Evolutionary conservation across 2,113 vertebrate genomes (phyloP).

Genomic region (Hipposideros armiger): DNA sequence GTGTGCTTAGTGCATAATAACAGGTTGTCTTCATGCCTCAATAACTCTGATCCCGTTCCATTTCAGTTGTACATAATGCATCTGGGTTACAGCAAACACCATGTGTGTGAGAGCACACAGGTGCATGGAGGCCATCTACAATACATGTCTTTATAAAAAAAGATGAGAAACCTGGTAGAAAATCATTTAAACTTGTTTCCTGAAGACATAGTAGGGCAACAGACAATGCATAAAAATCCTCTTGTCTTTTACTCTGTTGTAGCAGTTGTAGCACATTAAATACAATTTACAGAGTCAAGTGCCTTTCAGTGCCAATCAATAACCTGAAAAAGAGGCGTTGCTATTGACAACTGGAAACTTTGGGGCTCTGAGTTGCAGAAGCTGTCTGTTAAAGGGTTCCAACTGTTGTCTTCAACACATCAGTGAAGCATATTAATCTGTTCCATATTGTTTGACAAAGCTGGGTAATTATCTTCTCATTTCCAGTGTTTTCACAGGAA

Average conservation of each 20-base stretch:
- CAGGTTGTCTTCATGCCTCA: background rate
- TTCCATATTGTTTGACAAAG: slow-evolving; percentile 38
- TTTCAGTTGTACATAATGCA: background rate
- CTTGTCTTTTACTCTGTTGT: background rate
- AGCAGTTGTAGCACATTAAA: background rate
- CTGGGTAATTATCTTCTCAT: slow-evolving; percentile 42
- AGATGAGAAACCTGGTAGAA: background rate
- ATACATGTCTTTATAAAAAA: background rate
- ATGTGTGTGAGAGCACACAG: background rate
- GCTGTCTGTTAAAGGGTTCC: slow-evolving; percentile 8
- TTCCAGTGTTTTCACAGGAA: slow-evolving; percentile 28
- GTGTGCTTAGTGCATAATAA: background rate
- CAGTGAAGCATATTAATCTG: slow-evolving; percentile 26
- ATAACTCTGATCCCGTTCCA: background rate
- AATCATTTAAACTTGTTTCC: slow-evolving; percentile 27
- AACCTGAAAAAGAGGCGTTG: background rate
- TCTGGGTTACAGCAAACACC: background rate
- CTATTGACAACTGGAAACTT: slow-evolving; percentile 11
- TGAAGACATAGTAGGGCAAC: background rate
- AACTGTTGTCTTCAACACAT: slow-evolving; percentile 26
- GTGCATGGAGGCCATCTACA: background rate
- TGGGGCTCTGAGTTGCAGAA: background rate
- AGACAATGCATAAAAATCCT: background rate
- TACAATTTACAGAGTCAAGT: background rate
- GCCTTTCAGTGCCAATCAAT: background rate